Evolutionary conservation across 2,113 vertebrate genomes (phyloP).

Genomic region (Forbesichthys papilliferus): DNA sequence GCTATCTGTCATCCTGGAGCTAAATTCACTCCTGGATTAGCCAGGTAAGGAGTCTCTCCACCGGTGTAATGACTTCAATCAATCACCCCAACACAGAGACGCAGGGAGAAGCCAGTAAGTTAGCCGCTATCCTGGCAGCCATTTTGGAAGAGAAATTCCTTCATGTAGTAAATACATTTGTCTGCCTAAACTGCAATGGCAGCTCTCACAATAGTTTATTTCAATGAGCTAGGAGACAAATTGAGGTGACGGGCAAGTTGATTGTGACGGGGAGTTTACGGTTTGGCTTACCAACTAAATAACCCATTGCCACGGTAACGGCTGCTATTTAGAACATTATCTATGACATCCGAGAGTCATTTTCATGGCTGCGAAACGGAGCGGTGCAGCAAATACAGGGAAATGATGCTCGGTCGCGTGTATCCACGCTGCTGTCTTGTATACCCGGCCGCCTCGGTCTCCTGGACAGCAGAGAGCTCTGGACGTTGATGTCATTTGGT

Average conservation of each 20-base stretch:
- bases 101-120: constrained; percentile 35
- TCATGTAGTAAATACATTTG: constrained; percentile 25
- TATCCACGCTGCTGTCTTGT: constrained; percentile 31
- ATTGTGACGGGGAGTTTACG: too few relatives aligned
- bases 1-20: constrained; percentile 69
- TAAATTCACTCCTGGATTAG: constrained; percentile 73
- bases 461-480: constrained; percentile 27
- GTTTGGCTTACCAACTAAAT: too few relatives aligned
- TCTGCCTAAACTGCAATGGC: constrained; percentile 18
- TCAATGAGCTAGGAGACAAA: constrained; percentile 8
- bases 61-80: constrained; percentile 73
- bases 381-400: too few relatives aligned
- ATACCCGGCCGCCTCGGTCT: constrained; percentile 28
- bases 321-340: too few relatives aligned
- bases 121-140: constrained; percentile 52
- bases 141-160: constrained; percentile 52
- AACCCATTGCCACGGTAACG: too few relatives aligned
- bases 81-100: constrained; percentile 58
- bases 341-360: too few relatives aligned
- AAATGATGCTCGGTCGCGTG: background rate
- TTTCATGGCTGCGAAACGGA: too few relatives aligned
- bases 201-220: constrained; percentile 17
- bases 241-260: background rate
- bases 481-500: constrained; percentile 69
- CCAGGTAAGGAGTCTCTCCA: constrained; percentile 72